These are phyloP conservation scores for Macaria notata DNA, from an alignment of 2,888 invertebrate genomes.

Conservation along the genomic window DNA sequence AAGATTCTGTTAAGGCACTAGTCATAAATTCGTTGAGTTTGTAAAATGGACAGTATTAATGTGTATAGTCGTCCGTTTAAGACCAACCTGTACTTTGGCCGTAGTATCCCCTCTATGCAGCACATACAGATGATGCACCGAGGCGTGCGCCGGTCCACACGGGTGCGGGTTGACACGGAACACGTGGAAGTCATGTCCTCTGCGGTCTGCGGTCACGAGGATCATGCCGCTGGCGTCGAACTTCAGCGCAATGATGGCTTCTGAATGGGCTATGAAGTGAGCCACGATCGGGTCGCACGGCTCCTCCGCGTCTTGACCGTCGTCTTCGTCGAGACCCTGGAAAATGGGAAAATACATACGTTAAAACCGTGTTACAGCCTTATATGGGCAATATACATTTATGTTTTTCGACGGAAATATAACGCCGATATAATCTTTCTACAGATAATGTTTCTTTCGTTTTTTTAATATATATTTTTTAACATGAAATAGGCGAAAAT, in stretches of 20 bases:
- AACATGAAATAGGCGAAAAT: no score
- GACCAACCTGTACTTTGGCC: conserved; percentile 90
- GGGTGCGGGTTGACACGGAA: conserved; percentile 97
- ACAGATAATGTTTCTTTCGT: no score
- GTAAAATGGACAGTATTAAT: no score
- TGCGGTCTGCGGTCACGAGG: conserved; percentile 93
- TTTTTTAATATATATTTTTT: no score
- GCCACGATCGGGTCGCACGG: conserved; percentile 90
- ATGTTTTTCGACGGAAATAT: no score
- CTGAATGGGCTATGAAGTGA: conserved; percentile 93
- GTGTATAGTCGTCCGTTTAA: no score
- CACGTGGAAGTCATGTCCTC: conserved; percentile 97
- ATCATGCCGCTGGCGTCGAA: conserved; percentile 96
- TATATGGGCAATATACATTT: no score
- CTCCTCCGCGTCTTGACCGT: conserved; percentile 83
- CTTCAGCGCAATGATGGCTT: conserved; percentile 93
- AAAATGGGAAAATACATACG: background rate
- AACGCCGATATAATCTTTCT: no score
- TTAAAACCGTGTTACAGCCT: no score
- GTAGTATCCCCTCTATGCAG: conserved; percentile 97
- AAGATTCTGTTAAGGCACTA: no score
- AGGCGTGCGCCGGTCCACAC: conserved; percentile 91
- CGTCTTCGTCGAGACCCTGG: conserved; percentile 77
- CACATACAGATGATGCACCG: conserved; percentile 97
- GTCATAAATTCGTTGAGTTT: no score